phyloP scores from a whole-genome alignment of 2,888 invertebrate genomes.

The Cephus rjabovi region DNA sequence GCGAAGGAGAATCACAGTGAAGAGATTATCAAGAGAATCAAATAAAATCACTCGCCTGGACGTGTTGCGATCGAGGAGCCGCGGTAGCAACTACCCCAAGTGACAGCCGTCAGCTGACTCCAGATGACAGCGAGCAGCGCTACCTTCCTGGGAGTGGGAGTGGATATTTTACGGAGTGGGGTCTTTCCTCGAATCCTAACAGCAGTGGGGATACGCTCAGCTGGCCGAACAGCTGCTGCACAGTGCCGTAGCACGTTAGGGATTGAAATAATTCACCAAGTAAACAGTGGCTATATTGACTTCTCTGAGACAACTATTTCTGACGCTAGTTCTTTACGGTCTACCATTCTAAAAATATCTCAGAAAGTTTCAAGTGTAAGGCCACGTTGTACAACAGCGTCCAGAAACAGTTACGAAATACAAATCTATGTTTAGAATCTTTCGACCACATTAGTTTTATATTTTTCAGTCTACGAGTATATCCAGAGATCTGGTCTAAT shows the following conservation, averaged over 20 bases:
- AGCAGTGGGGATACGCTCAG: conserved; percentile 40
- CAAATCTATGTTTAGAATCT: neutral
- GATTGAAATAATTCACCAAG: neutral
- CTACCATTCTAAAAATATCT: neutral
- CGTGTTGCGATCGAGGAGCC: conserved; percentile 55
- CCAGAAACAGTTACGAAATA: neutral
- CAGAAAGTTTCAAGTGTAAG: neutral
- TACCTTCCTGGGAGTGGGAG: neutral
- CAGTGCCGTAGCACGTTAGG: conserved; percentile 12
- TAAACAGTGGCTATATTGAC: conserved; percentile 2
- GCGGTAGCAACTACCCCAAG: conserved; percentile 55
- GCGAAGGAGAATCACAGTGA: neutral
- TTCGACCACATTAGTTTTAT: neutral
- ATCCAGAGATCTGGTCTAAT: neutral
- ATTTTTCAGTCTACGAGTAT: neutral
- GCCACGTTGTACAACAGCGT: neutral
- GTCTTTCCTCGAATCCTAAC: conserved; percentile 10
- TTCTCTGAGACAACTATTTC: neutral
- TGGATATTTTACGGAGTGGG: neutral
- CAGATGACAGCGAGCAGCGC: conserved; percentile 26
- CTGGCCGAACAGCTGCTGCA: conserved; percentile 49
- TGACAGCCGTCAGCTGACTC: conserved; percentile 50
- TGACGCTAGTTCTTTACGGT: neutral
- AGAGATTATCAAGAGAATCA: neutral
- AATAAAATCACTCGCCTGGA: conserved; percentile 46